phyloP scores from a whole-genome alignment of 1,140 invertebrate species.

The Limonius californicus region DNA sequence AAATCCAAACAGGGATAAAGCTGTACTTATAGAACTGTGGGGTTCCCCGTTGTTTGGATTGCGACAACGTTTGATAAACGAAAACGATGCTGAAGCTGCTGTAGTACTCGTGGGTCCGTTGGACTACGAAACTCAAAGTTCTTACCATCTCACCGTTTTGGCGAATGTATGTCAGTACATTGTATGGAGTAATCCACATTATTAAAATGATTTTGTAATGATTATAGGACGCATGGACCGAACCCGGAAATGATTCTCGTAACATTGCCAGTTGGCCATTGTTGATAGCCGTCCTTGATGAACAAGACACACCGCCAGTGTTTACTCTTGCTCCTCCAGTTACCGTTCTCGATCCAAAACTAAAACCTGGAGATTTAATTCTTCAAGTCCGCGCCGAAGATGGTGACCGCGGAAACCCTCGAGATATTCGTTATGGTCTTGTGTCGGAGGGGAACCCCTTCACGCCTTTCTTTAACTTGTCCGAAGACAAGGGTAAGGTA shows the following conservation, averaged over 20 bases:
- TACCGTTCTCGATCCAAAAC: slow-evolving; percentile 62
- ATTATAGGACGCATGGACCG: slow-evolving; percentile 78
- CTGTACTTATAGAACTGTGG: slow-evolving; percentile 73
- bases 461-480: slow-evolving; percentile 82
- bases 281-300: slow-evolving; percentile 76
- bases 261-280: slow-evolving; percentile 80
- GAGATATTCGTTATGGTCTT: slow-evolving; percentile 77
- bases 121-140: slow-evolving; percentile 81
- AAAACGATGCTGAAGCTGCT: slow-evolving; percentile 69
- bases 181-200: not conserved
- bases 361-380: slow-evolving; percentile 61
- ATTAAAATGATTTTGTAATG: not conserved
- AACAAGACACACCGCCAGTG: slow-evolving; percentile 81
- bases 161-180: slow-evolving; percentile 67
- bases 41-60: slow-evolving; percentile 72
- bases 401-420: slow-evolving; percentile 79
- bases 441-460: slow-evolving; percentile 79
- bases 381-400: slow-evolving; percentile 79
- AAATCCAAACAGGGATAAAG: slow-evolving; percentile 69
- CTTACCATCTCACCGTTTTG: slow-evolving; percentile 76
- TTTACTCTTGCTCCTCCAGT: slow-evolving; percentile 78
- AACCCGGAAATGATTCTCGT: slow-evolving; percentile 72
- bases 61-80: slow-evolving; percentile 67
- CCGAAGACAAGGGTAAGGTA: slow-evolving; percentile 69
- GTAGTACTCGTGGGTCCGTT: slow-evolving; percentile 70